Evolutionary conservation across 1,140 invertebrate species (phyloP), one percentile per base, ranked within the genome.

Genomic region (Zaprionus ornatus): DNA sequence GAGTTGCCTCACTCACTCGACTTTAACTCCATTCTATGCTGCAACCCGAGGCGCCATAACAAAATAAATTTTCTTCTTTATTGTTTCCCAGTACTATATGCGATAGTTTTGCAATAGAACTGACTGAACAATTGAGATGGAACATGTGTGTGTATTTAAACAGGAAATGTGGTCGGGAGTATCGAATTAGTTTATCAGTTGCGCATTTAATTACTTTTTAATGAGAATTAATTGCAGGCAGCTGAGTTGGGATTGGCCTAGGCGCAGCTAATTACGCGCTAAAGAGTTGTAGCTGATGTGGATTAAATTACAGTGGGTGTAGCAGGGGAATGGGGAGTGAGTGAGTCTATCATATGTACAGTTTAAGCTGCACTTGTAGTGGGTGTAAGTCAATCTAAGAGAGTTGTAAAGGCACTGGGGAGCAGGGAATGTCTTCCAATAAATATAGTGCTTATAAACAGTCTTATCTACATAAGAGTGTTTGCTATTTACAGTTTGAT

Each of bases 131-230:
- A 71, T 64, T 64, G 17, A 27, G 13, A 35, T 29, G 37, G 37
- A 21, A 64, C 15, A 79, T 67, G 83, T 48, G 55, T 60, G 10
- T 9, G 29, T 32, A 1, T 9, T 9, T 29, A 9, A 29, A 12
- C 77, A 60, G 78, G 74, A 82, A 79, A 76, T 79, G 79, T 54
- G 71, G 66, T 32, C 57, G 21, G 85, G 78, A 80, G 68, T 81
- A 71, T 72, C 40, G 55, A 82, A 74, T 78, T 77, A 64, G 55
- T 50, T 64, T 77, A 63, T 66, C 68, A 27, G 50, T 40, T 60
- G 56, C 55, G 52, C 27, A 69, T 67, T 82, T 80, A 87, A 88
- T 80, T 57, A 64, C 71, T 71, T 79, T 88, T 88, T 75, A 88
- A 87, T 87, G 80, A 78, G 67, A 77, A 83, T 62, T 74, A 80